phyloP scores from a whole-genome alignment of 2,113 vertebrate species.

The Poicephalus meyeri region DNA sequence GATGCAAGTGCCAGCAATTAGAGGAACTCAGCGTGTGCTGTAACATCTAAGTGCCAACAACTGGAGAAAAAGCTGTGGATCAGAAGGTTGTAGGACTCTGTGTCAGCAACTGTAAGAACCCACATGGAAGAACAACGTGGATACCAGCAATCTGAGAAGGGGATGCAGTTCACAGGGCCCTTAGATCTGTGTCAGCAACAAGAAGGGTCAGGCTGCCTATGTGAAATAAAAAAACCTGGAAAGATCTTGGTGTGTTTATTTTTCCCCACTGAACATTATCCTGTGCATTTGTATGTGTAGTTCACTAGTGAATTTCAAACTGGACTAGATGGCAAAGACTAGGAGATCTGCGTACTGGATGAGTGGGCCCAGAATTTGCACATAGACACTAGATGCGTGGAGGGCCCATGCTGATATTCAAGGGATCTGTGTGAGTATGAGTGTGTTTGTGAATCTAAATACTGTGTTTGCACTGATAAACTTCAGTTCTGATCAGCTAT shows the following conservation, averaged over 20 bases:
- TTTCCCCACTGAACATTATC: not conserved
- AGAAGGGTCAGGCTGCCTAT: not conserved
- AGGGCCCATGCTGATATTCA: not conserved
- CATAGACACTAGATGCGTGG: not conserved
- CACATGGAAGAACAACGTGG: not conserved
- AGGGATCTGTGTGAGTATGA: not conserved
- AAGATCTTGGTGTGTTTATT: not conserved
- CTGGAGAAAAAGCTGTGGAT: not conserved
- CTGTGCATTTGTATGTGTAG: fast-evolving
- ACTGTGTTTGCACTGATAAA: not conserved
- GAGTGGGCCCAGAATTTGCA: not conserved
- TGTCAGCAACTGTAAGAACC: not conserved
- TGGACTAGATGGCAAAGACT: not conserved
- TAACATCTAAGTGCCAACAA: not conserved
- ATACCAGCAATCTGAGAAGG: not conserved
- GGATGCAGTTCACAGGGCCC: not conserved
- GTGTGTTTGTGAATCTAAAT: not conserved
- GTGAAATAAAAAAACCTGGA: not conserved
- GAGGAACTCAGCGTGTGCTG: not conserved
- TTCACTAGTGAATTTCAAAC: not conserved
- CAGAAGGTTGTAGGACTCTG: not conserved
- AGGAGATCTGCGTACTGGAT: not conserved
- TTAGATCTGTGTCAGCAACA: not conserved
- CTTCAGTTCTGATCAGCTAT: not conserved
- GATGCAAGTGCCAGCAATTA: not conserved